Evolutionary conservation across 2,888 invertebrate species (phyloP), one percentile per base, ranked within the genome.

Genomic region (Agrochola lychnidis): DNA sequence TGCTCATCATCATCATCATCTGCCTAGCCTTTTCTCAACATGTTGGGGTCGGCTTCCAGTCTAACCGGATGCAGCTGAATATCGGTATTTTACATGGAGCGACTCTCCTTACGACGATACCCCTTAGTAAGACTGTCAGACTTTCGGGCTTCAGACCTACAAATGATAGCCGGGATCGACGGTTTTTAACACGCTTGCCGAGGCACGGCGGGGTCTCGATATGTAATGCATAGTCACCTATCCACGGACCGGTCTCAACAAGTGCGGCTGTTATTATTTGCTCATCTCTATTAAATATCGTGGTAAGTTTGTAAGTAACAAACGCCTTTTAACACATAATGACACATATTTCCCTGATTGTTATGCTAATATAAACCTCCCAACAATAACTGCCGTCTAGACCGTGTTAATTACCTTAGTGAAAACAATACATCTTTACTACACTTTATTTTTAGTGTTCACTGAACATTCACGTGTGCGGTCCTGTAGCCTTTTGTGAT

Each of bases 301-400:
- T 42, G 6, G 19, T 25, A 30, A 22, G 68, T 68, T 57, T 16
- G 2, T 59, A 59, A 30, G 42, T 70, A 30, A 22, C 16, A 45
- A 59, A 22, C 6, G 53, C 42, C 19, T 73, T 73, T n/a, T 22
- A 12, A 61, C 16, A 51, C 3, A n/a, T 22, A 3, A 30, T 64
- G 40, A 62, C 56, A 68, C 4, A 51, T 42, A 42, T 40, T 19
- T 30, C 30, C 36, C 25, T n/a, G n/a, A 51, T 66, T 51, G n/a
- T 19, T 59, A 42, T 59, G 59, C 48, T 61, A 73, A 73, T 66
- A 42, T 59, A 48, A 57, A 71, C 36, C 14, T 51, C 30, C 30
- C n/a, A 42, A 66, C 42, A 63, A 76, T 68, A n/a, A 57, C n/a
- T 40, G 36, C 6, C 53, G 45, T 78, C 70, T 78, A 71, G 40